Percentiles rank a stretch among this genome's conserved stretches.
phyloP scores from a whole-genome alignment of 2,797 vertebrate genomes.

The Schizothorax lantsangensis region DNA sequence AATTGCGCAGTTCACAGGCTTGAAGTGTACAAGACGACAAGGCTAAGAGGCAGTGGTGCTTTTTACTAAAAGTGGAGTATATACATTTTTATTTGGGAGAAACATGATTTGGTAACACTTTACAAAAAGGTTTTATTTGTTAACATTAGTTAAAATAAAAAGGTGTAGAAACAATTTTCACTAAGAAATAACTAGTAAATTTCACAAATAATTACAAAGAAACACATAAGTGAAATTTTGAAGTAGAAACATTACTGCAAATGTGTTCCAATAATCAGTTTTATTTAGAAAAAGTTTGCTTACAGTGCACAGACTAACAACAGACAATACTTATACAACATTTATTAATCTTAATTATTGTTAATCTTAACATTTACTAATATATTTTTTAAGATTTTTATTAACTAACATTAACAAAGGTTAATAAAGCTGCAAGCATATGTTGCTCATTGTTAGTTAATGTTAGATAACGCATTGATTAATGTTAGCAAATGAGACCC shows the following conservation, averaged over 20 bases:
- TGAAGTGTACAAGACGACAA: slow-evolving; percentile 81
- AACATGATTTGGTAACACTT: not conserved
- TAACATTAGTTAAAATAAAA: not conserved
- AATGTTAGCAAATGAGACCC: not conserved
- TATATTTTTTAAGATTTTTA: not conserved
- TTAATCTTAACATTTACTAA: not conserved
- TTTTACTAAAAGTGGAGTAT: slow-evolving; percentile 48
- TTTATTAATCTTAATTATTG: not conserved
- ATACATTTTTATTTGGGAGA: slow-evolving; percentile 52
- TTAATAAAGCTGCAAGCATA: not conserved
- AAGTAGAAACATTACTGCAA: not conserved
- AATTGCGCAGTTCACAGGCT: slow-evolving; percentile 91
- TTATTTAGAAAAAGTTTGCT: not conserved
- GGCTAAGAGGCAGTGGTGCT: slow-evolving; percentile 71
- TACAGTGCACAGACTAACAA: not conserved
- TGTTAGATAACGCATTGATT: not conserved
- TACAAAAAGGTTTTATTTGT: not conserved
- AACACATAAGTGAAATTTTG: not conserved
- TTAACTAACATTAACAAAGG: not conserved
- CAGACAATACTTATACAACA: not conserved
- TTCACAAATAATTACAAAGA: not conserved
- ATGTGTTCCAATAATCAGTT: not conserved
- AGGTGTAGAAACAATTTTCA: not conserved
- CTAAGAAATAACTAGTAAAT: not conserved
- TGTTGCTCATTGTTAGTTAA: not conserved